These are phyloP conservation scores for Lepisosteus oculatus DNA, from an alignment of 2,113 vertebrate species.

Conservation along the genomic window DNA sequence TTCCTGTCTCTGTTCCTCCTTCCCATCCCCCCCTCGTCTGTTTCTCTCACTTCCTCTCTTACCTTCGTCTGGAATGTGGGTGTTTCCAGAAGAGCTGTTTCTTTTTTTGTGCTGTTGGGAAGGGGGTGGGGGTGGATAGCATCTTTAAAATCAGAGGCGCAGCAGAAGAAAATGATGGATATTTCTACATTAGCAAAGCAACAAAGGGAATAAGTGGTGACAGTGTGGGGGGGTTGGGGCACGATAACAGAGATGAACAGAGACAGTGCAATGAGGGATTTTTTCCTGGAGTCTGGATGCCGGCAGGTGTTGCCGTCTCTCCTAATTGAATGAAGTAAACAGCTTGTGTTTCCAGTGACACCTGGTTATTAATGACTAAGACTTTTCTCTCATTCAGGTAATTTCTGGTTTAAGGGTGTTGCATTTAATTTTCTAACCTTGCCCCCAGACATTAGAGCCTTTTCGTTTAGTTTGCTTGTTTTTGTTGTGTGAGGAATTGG, in stretches of 20 bases:
- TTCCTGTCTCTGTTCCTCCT: no score
- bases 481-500: no score
- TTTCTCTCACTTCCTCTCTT: background rate
- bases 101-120: no score
- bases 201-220: slow-evolving; percentile 1
- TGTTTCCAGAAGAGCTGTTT: no score
- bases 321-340: slow-evolving; percentile 36
- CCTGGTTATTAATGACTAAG: slow-evolving; percentile 19
- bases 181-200: background rate
- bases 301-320: slow-evolving; percentile 40
- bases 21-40: background rate
- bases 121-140: no score
- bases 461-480: no score
- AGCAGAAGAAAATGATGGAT: no score
- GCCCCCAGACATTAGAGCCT: background rate
- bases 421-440: background rate
- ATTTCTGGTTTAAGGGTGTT: slow-evolving; percentile 24
- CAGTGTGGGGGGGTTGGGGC: background rate
- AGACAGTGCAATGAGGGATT: slow-evolving; percentile 34
- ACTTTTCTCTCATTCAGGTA: slow-evolving; percentile 15
- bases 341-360: slow-evolving; percentile 21
- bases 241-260: slow-evolving; percentile 28
- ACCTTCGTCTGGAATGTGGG: no score
- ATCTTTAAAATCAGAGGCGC: no score
- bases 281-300: slow-evolving; percentile 48